phyloP scores from a whole-genome alignment of 1,140 invertebrate genomes.

The Platorchestia sp. region DNA sequence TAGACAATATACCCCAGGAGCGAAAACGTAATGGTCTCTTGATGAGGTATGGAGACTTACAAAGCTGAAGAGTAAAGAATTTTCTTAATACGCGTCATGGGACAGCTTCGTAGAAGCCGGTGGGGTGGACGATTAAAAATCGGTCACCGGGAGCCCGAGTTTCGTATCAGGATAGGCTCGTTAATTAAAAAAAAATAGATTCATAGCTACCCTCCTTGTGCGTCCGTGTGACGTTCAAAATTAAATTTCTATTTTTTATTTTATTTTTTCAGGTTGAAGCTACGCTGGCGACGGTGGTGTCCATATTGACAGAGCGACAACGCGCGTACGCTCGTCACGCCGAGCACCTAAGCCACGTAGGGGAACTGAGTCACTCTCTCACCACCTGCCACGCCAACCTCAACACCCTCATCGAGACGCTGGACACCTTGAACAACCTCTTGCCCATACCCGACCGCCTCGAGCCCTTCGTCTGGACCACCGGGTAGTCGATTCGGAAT shows the following conservation, averaged over 20 bases:
- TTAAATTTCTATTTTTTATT: not conserved
- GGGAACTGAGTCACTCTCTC: slow-evolving; percentile 82
- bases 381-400: slow-evolving; percentile 85
- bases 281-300: slow-evolving; percentile 80
- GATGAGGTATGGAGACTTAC: no score
- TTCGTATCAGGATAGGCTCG: no score
- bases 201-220: not conserved
- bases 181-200: not conserved
- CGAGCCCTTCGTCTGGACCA: slow-evolving; percentile 92
- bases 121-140: no score
- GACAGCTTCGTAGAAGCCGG: no score
- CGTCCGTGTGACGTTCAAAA: no score
- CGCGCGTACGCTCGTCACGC: slow-evolving; percentile 86
- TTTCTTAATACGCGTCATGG: no score
- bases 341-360: slow-evolving; percentile 85
- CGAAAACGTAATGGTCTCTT: no score
- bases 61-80: no score
- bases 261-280: slow-evolving; percentile 77
- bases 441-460: slow-evolving; percentile 86
- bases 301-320: slow-evolving; percentile 82
- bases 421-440: slow-evolving; percentile 87
- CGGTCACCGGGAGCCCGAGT: no score
- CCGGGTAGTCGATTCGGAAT: no score
- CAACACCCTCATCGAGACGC: slow-evolving; percentile 86
- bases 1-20: no score